phyloP scores from a whole-genome alignment of 2,888 invertebrate species.

The Lithophane semibrunnea region DNA sequence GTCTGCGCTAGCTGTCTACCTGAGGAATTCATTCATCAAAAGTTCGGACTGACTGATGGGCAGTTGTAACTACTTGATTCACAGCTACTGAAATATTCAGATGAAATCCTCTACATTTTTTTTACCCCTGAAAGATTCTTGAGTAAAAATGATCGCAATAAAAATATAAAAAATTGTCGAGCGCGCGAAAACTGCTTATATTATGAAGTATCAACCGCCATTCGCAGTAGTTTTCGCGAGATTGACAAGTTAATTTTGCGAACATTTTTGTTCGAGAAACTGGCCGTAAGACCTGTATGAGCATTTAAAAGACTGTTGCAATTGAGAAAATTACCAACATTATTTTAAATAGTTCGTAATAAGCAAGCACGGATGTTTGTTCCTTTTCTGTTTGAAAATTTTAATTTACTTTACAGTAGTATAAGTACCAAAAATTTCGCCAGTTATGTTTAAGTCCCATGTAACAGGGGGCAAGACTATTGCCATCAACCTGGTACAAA shows the following conservation, averaged over 20 bases:
- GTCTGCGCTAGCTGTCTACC: slow-evolving; percentile 8
- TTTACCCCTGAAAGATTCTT: neutral
- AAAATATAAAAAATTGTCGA: too few relatives aligned
- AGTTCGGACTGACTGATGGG: neutral
- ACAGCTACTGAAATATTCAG: neutral
- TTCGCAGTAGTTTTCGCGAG: too few relatives aligned
- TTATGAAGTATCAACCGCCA: neutral
- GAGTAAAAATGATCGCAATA: too few relatives aligned
- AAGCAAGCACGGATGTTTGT: neutral
- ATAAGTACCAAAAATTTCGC: too few relatives aligned
- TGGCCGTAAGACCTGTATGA: too few relatives aligned
- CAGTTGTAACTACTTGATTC: neutral
- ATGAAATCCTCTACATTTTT: neutral
- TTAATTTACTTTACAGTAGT: too few relatives aligned
- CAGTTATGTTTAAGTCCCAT: too few relatives aligned
- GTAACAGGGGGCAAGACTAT: too few relatives aligned
- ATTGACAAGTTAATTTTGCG: too few relatives aligned
- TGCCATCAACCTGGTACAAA: too few relatives aligned
- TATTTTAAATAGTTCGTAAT: neutral
- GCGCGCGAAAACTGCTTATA: too few relatives aligned
- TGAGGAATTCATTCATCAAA: slow-evolving; percentile 18
- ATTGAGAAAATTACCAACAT: neutral
- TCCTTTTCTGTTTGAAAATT: neutral
- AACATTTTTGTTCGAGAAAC: too few relatives aligned
- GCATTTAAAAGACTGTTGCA: neutral